phyloP scores from a whole-genome alignment of 2,888 invertebrate species.

The Acronicta psi region DNA sequence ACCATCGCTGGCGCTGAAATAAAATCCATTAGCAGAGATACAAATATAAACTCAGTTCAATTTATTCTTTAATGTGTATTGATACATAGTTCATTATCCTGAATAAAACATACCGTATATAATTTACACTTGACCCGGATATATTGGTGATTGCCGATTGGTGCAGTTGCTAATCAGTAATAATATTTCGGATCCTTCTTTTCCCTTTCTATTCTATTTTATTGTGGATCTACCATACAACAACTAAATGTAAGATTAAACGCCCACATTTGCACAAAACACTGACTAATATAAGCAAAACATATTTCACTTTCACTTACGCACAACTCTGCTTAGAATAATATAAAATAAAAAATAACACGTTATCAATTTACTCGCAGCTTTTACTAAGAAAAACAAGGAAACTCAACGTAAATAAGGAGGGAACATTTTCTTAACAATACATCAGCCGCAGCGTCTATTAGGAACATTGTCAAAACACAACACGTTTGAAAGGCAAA shows the following conservation, averaged over 20 bases:
- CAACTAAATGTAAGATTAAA: background rate
- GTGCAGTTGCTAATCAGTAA: too few species aligned
- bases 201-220: background rate
- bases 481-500: conserved; percentile 44
- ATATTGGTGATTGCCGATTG: too few species aligned
- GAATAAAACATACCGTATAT: too few species aligned
- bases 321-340: conserved; percentile 24
- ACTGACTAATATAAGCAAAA: conserved; percentile 20
- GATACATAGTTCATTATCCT: too few species aligned
- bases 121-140: too few species aligned
- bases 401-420: conserved; percentile 43
- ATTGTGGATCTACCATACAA: background rate
- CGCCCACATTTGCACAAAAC: background rate
- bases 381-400: conserved; percentile 46
- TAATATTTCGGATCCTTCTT: too few species aligned
- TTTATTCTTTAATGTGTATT: too few species aligned
- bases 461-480: conserved; percentile 31
- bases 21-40: too few species aligned
- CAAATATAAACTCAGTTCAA: too few species aligned
- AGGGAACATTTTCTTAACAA: conserved; percentile 41
- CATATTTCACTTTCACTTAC: conserved; percentile 35
- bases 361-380: conserved; percentile 37
- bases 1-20: too few species aligned
- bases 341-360: conserved; percentile 33
- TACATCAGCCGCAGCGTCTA: conserved; percentile 22